Evolutionary conservation across 1,140 invertebrate genomes (phyloP), one percentile per base, ranked within the genome.

Genomic region (Parasteatoda tepidariorum): DNA sequence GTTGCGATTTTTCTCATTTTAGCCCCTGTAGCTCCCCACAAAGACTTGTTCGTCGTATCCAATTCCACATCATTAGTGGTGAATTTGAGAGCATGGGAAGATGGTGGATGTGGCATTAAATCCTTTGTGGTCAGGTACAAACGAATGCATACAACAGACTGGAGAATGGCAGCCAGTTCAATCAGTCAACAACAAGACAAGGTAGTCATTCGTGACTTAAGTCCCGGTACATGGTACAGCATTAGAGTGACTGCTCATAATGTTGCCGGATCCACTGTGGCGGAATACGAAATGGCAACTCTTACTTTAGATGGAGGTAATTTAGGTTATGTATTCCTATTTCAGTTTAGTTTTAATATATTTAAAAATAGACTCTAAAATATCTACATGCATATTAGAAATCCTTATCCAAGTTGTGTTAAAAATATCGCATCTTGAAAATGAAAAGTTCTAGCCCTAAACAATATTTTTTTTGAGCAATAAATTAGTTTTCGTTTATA

Each of bases 221-320:
- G 92, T 55, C 93, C 96, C 0, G 94, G 93, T 15, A 95, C 95
- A 0, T 93, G 93, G 87, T 98, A 98, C 89, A 93, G 94, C 30
- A 91, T 96, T 33, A 92, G 93, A 84, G 93, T 98, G 54, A 95
- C 94, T 0, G 96, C 96, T 0, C 93, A 96, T 89, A 98, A 97
- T 89, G 96, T 96, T 88, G 96, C 96, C 0, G 97, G 97, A 0
- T 94, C 94, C 59, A 95, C 95, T 0, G 92, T 94, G 33, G 94
- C 93, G 0, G 90, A 95, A 15, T 96, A 97, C 87, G 95, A 95
- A 84, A 92, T 94, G 87, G 91, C 90, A 33, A 94, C 93, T 9
- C 89, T 92, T 41, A 89, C 89, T 0, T 87, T 89, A 78, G 90
- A 90, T 75, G 92, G 92, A 83, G 91, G 91, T 90, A 87, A 88